Evolutionary conservation across 2,888 invertebrate species (phyloP).

Genomic region (Tenthredo mesomela): DNA sequence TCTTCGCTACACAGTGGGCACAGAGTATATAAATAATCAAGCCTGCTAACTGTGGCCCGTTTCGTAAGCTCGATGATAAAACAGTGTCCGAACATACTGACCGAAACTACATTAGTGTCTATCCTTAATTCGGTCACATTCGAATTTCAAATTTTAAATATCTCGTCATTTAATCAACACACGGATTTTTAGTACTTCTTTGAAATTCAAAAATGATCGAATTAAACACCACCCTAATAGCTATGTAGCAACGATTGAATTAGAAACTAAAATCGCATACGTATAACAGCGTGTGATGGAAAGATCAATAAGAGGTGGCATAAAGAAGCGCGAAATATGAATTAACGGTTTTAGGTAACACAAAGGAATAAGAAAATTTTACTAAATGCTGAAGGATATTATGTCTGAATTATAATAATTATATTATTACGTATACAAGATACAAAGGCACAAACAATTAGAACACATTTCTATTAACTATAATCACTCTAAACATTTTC

Average conservation of each 20-base stretch:
- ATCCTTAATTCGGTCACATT: too few relatives aligned
- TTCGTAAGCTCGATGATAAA: too few relatives aligned
- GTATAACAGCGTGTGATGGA: not conserved
- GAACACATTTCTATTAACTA: constrained; percentile 62
- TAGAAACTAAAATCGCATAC: not conserved
- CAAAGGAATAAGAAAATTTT: not conserved
- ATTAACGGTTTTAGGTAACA: not conserved
- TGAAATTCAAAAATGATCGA: too few relatives aligned
- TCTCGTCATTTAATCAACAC: too few relatives aligned
- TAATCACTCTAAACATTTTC: constrained; percentile 58
- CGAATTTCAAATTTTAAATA: too few relatives aligned
- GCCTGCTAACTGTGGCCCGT: too few relatives aligned
- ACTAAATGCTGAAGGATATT: not conserved
- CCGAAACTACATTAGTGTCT: too few relatives aligned
- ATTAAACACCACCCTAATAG: too few relatives aligned
- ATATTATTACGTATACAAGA: constrained; percentile 67
- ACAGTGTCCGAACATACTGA: too few relatives aligned
- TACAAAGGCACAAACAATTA: constrained; percentile 74
- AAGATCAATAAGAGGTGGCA: not conserved
- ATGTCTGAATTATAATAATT: constrained; percentile 39
- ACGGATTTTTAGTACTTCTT: too few relatives aligned
- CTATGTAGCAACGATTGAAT: too few relatives aligned
- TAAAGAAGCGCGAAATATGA: not conserved
- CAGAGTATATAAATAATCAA: not conserved
- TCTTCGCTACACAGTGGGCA: not conserved